Base-by-base conservation (phyloP, 2,113 vertebrate genomes). In the Phyllostomus hastatus region DNA sequence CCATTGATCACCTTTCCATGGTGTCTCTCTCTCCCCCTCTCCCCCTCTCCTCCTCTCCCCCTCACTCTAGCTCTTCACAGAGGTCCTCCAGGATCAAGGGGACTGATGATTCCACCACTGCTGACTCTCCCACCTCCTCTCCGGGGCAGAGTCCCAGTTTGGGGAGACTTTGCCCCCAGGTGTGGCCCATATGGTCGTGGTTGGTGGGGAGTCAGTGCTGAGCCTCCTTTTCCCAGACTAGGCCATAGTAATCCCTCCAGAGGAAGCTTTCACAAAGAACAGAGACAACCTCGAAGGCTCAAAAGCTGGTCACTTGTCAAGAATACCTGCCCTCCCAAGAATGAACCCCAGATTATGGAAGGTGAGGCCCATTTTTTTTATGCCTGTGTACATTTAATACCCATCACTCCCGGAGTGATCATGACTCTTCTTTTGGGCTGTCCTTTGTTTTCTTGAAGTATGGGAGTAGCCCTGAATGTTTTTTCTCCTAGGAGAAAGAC, bases 41-140 rank as follows among this genome's bases (percentile, higher is more conserved):
- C 67, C 80, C 52, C 97, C 41, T 91, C 7, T 57, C 35, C 85
- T 2, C 91, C n/a, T 73, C 35, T 93, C 24, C 83, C 57, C 64
- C 16, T 50, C 59, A 90, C 61, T 93, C 5, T 38, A 98, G 97
- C 67, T 83, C 54, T 97, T 83, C 92, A 95, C 90, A 97, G 96
- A 97, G 96, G 97, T 72, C 95, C 94, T 96, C 94, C 94, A 35
- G 96, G 97, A 83, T 83, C 97, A 52, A 97, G 96, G 82, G 96
- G 79, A 84, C 93, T 70, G 16, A n/a, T 94, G 86, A 97, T 97
- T 59, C 97, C 97, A 84, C 97, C 97, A 43, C 94, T 98, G 67
- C 97, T 98, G 82, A 98, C 96, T 66, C 97, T 98, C 78, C 97
- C 97, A 59, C 94, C 97, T 87, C 97, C 95, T 97, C 93, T 91